Evolutionary conservation across 2,888 invertebrate genomes (phyloP).

Genomic region (Parasteatoda lunata): DNA sequence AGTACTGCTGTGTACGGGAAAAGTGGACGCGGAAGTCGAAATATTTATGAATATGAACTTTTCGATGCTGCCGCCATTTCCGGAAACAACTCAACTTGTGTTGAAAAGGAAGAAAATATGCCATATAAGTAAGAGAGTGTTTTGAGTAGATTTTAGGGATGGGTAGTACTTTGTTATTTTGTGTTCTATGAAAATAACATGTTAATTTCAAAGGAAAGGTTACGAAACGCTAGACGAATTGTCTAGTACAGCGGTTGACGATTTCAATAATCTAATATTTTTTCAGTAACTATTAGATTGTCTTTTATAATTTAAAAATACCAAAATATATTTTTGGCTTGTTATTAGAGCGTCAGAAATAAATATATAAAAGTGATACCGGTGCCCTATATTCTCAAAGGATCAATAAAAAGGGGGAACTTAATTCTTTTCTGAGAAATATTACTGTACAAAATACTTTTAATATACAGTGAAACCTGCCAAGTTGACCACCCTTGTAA

Average conservation of each 20-base stretch:
- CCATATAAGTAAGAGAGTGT: slow-evolving; percentile 80
- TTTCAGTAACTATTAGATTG: neutral
- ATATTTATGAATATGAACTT: slow-evolving; percentile 89
- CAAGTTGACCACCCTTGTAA: too few species aligned
- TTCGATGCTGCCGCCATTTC: slow-evolving; percentile 80
- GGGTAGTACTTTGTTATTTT: neutral
- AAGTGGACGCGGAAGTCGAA: slow-evolving; percentile 88
- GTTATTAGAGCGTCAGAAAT: too few species aligned
- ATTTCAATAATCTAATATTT: neutral
- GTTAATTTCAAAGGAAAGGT: too few species aligned
- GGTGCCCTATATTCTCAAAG: neutral
- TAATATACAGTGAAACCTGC: too few species aligned
- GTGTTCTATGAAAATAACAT: neutral
- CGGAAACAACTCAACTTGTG: slow-evolving; percentile 83
- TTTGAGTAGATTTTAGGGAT: neutral
- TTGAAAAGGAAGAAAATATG: slow-evolving; percentile 91
- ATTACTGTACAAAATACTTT: neutral
- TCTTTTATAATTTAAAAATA: too few species aligned
- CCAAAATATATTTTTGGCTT: too few species aligned
- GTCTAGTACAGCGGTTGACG: neutral
- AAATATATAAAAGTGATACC: neutral
- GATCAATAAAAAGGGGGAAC: neutral
- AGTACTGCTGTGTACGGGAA: slow-evolving; percentile 87
- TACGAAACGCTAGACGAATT: neutral
- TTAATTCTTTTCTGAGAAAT: too few species aligned